Conservation (phyloP, 2,113 vertebrate species). For the Nipponia nippon region DNA sequence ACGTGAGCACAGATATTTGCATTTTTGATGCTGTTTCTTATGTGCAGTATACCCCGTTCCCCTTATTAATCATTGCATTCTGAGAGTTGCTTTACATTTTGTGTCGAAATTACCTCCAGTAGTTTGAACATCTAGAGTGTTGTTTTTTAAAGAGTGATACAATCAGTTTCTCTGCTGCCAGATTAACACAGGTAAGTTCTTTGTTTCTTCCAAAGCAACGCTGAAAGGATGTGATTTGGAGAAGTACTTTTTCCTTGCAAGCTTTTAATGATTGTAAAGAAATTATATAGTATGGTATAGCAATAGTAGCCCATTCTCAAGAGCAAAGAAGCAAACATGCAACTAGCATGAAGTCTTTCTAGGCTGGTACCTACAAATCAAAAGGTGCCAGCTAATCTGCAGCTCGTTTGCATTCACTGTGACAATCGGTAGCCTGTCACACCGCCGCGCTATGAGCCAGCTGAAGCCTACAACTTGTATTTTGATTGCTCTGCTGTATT, state of each 20-base stretch:
- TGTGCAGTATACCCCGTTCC: background rate
- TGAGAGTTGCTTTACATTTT: background rate
- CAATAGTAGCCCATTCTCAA: background rate
- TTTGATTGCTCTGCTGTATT: background rate
- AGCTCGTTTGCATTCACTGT: background rate
- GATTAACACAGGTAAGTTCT: background rate
- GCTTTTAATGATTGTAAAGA: background rate
- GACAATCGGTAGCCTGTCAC: accelerated
- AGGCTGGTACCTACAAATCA: background rate
- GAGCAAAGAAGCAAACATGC: background rate
- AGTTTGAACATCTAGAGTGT: background rate
- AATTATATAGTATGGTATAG: background rate
- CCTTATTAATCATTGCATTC: background rate
- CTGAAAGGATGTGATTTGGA: background rate
- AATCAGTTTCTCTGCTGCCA: slow-evolving; percentile 1
- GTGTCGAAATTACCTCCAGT: background rate
- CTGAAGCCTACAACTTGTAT: background rate
- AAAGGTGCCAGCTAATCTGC: background rate
- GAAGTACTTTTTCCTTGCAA: background rate
- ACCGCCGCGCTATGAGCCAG: accelerated
- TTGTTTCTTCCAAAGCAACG: background rate
- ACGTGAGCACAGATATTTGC: background rate
- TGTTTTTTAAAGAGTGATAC: slow-evolving; percentile 1
- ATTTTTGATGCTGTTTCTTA: background rate
- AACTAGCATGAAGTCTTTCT: background rate